Base-by-base conservation (phyloP, 2,113 vertebrate species). In the Centrocercus urophasianus region DNA sequence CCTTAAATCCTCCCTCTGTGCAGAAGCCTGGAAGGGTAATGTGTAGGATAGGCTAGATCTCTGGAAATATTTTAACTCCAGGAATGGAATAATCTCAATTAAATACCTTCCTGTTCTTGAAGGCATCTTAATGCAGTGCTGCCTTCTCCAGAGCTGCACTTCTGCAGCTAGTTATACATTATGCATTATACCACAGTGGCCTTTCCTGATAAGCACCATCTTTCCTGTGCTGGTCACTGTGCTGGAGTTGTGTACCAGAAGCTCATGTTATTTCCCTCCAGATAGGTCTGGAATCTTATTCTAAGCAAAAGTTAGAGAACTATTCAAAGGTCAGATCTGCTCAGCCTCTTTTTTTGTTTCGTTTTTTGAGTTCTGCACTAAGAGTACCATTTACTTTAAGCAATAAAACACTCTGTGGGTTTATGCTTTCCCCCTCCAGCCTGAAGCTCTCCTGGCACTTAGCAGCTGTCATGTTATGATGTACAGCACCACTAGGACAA, bases 331-430 rank as follows among this genome's bases (percentile, higher is more conserved):
- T 87, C 81, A 83, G 84, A 36, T 45, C 64, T 88, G 78, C 72
- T 89, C 82, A 80, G 79, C 25, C 43, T 19, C 54, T 89, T 56
- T 79, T 88, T 52, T 54, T 27, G 17, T 43, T 47, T 61, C 89
- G 79, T 89, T 22, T 50, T 34, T 52, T 59, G 60, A 86, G 72
- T 24, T 48, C 83, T 4, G 12, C 54, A 38, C 69, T 25, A 71
- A 88, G 65, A 6, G 13, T 50, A 10, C 27, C 30, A 15, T 59
- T 86, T 66, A 80, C 56, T 66, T 66, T 5, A 42, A 72, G 57
- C 88, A 67, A 72, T 91, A 88, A 80, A 94, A 90, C 67, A 80
- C 71, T 47, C 73, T 11, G 69, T 28, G 48, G 42, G 72, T 72
- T 94, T 91, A 25, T 88, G 57, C 21, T 67, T 83, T 67, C 32